Evolutionary conservation across 2,888 invertebrate species (phyloP), one percentile per base, ranked within the genome.

Genomic region (Adelphocoris suturalis): DNA sequence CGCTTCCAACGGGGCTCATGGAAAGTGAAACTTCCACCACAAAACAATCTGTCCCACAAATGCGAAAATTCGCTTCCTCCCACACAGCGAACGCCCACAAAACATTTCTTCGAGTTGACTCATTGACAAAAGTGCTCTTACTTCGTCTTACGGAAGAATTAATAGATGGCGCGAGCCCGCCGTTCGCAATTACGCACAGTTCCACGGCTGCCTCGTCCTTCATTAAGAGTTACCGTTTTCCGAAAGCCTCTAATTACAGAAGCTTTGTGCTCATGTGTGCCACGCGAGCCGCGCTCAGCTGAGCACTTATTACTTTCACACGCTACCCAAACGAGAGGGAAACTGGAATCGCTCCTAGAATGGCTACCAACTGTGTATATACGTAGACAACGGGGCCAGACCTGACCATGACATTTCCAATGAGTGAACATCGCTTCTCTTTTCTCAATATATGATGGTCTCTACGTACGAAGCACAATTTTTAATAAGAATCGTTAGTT

Each of bases 151-250:
- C 78, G 28, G 78, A 37, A 78, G 16, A 78, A 11, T 78, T 78
- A 78, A 78, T 46, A 78, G 3, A 16, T 19, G 28, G 16, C 75
- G 78, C 23, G 68, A 68, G 23, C 68, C 68, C 12, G 12, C 78
- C 47, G 78, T 78, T 47, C 78, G 78, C 78, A 78, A 78, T 78
- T 47, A 78, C 78, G 37, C 78, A 28, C 5, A 19, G 68, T 68
- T 68, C 68, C 23, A 37, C n/a, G n/a, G n/a, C 46, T n/a, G n/a
- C 46, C 46, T n/a, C 78, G n/a, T 78, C 47, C 19, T 46, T 78
- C 78, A 46, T 78, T 78, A 78, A 78, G 78, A 19, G 78, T 78
- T 78, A 78, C 78, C 78, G 78, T 78, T 78, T 78, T 78, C 78
- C 78, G 37, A 47, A 78, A 78, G 78, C 78, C 78, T 78, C 78